phyloP scores from a whole-genome alignment of 2,888 invertebrate species.

The Drosophila ustulata region DNA sequence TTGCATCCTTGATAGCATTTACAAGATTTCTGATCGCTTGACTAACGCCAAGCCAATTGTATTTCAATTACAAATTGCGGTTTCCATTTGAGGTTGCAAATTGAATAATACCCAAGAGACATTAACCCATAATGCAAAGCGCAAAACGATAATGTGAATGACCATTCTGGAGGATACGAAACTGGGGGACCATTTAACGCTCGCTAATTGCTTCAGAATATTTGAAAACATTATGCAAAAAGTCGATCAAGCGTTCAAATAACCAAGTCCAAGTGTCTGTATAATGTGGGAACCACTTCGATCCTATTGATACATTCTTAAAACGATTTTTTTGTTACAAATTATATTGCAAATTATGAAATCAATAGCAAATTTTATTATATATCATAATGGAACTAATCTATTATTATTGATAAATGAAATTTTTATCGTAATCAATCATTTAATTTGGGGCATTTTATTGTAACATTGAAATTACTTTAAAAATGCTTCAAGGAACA shows the following conservation, averaged over 20 bases:
- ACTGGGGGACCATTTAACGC: slow-evolving; percentile 8
- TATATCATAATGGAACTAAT: too few relatives aligned
- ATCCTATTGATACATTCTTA: background rate
- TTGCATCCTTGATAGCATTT: slow-evolving; percentile 67
- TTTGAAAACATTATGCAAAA: slow-evolving; percentile 12
- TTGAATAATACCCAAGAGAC: slow-evolving; percentile 21
- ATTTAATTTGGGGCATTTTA: too few relatives aligned
- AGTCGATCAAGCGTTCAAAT: slow-evolving; percentile 4
- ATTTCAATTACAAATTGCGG: slow-evolving; percentile 68
- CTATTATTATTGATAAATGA: too few relatives aligned
- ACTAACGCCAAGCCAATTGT: slow-evolving; percentile 52
- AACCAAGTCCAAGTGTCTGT: background rate
- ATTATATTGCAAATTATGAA: too few relatives aligned
- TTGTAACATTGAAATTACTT: too few relatives aligned
- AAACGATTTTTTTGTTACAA: background rate
- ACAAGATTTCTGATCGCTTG: slow-evolving; percentile 72
- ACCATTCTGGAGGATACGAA: slow-evolving; percentile 62
- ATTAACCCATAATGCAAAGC: slow-evolving; percentile 22
- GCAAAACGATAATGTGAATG: slow-evolving; percentile 55
- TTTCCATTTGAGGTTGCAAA: slow-evolving; percentile 45
- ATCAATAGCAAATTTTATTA: too few relatives aligned
- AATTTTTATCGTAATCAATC: too few relatives aligned
- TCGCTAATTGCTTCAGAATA: slow-evolving; percentile 17
- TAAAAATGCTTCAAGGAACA: too few relatives aligned
- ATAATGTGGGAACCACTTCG: background rate